Base-by-base conservation (phyloP, 2,888 invertebrate genomes). In the Cremastobaeus sp. region DNA sequence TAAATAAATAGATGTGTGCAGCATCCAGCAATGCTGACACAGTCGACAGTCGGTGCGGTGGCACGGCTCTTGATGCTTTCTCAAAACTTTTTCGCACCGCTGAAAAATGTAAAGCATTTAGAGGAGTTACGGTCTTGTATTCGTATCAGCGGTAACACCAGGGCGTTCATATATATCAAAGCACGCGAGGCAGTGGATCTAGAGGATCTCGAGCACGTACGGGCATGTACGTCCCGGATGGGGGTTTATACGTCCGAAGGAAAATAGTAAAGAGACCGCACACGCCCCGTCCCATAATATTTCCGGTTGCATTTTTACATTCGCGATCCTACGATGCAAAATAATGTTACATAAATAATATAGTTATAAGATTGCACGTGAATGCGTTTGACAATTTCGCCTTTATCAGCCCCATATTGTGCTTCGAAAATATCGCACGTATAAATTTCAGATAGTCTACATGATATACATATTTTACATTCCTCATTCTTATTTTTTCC, bases 61-160 rank as follows among this genome's bases (percentile, higher is more conserved):
- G 35, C 30, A 43, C 54, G 30, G 59, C 59, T 47, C 60, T 55
- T 48, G 66, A 47, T 72, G 66, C 60, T 72, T 66, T 45, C 54
- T 62, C 50, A 68, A 66, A 64, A 62, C 50, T 68, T 73, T 68
- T 73, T 68, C 55, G 62, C 68, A 8, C 62, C 43, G 73, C 50
- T 68, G 68, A 73, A 62, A 68, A 73, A 73, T 73, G 73, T 64
- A 68, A 57, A 68, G 73, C 73, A 73, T 73, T 64, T 68, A 55
- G 57, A 62, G 57, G 57, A 66, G 62, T 68, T 73, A 73, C 73
- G 62, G 55, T 50, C 62, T 73, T 55, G 55, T 62, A 73, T 68
- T 62, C 66, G 73, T 73, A 68, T 73, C 73, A 73, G 62, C 62
- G 39, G 71, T 65, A 65, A 72, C 41, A 57, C 57, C 21, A 21